These are phyloP conservation scores for Perodicticus potto DNA, from an alignment of 2,797 vertebrate genomes.

Conservation along the genomic window DNA sequence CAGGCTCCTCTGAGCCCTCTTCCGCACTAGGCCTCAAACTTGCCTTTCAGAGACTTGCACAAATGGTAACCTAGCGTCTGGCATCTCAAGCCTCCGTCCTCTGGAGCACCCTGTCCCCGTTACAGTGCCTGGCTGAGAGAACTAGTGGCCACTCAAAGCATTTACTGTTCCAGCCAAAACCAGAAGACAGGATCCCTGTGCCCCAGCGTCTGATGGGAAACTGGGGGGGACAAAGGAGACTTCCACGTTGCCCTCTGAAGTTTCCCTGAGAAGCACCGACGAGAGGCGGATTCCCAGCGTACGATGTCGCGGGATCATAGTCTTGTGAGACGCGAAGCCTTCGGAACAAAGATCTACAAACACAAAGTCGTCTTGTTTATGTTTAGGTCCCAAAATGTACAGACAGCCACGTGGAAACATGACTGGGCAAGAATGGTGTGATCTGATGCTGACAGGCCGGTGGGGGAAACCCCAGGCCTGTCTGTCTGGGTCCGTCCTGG, in stretches of 20 bases:
- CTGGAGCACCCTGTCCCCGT: not conserved
- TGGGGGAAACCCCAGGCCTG: not conserved
- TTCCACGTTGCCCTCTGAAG: not conserved
- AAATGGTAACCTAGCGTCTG: not conserved
- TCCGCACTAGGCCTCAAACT: not conserved
- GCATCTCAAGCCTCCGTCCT: not conserved
- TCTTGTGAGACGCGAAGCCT: not conserved
- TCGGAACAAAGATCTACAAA: not conserved
- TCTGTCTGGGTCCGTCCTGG: not conserved
- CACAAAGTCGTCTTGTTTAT: not conserved
- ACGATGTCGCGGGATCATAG: not conserved
- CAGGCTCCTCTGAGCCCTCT: not conserved
- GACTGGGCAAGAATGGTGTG: not conserved
- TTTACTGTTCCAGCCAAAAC: not conserved
- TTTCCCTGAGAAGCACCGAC: not conserved
- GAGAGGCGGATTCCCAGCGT: not conserved
- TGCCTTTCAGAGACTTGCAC: not conserved
- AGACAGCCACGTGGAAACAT: not conserved
- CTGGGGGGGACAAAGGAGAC: not conserved
- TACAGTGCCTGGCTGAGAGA: not conserved
- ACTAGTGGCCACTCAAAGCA: not conserved
- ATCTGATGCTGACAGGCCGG: not conserved
- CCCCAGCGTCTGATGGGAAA: not conserved
- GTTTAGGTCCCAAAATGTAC: not conserved
- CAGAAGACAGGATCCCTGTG: no score